Evolutionary conservation across 2,888 invertebrate genomes (phyloP).

Genomic region (Notodonta dromedarius): DNA sequence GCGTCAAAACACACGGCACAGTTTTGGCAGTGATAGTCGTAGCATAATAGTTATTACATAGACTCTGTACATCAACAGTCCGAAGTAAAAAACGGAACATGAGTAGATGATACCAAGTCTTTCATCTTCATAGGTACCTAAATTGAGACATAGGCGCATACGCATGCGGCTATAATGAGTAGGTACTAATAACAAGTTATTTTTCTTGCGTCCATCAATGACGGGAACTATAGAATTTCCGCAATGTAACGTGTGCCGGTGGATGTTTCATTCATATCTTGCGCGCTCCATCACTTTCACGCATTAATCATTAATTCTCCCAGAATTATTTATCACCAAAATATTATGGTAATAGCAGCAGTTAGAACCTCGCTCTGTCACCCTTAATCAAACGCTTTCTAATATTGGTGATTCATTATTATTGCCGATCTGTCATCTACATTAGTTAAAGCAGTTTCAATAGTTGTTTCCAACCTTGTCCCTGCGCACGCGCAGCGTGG

Average conservation of each 20-base stretch:
- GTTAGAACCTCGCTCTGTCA: neutral
- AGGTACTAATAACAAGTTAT: neutral
- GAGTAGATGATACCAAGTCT: neutral
- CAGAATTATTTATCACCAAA: neutral
- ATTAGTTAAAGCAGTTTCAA: neutral
- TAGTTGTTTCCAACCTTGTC: slow-evolving; percentile 1
- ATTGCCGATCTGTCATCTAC: neutral
- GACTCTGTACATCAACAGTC: neutral
- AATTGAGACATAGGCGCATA: too few relatives aligned
- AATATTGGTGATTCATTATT: neutral
- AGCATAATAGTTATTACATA: slow-evolving; percentile 11
- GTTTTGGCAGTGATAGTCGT: slow-evolving; percentile 36
- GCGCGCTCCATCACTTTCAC: slow-evolving; percentile 27
- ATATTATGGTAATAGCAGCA: neutral
- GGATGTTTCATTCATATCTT: slow-evolving; percentile 21
- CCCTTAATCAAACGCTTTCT: slow-evolving; percentile 2
- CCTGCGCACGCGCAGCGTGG: neutral
- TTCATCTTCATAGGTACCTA: too few relatives aligned
- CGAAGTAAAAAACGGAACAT: neutral
- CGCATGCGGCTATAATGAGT: too few relatives aligned
- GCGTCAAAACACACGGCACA: slow-evolving; percentile 20
- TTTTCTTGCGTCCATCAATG: slow-evolving; percentile 12
- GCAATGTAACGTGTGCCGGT: slow-evolving; percentile 14
- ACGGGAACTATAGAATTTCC: slow-evolving; percentile 28
- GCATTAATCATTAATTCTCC: neutral